phyloP scores from a whole-genome alignment of 2,888 invertebrate genomes.

The Lypha dubia region DNA sequence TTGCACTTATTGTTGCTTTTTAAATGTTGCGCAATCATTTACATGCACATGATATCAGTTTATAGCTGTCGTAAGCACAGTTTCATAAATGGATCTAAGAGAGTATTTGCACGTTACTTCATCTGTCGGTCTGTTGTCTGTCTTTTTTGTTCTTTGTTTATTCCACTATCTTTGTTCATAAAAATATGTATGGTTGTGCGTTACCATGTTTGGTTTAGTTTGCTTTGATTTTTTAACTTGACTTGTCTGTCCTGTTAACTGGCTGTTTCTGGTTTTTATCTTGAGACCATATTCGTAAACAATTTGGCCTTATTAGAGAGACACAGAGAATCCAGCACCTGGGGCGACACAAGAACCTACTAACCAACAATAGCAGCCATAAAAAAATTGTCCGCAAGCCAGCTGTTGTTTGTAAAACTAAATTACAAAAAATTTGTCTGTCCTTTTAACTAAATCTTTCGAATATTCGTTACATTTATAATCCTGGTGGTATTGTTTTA shows the following conservation, averaged over 20 bases:
- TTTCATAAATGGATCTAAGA: conserved; percentile 48
- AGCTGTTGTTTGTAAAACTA: conserved; percentile 49
- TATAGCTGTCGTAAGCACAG: conserved; percentile 52
- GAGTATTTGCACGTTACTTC: conserved; percentile 1
- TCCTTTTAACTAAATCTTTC: not conserved
- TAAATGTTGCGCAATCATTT: conserved; percentile 66
- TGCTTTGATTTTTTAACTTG: conserved; percentile 28
- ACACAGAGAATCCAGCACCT: conserved; percentile 35
- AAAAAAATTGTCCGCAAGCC: conserved; percentile 16
- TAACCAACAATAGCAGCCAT: conserved; percentile 53
- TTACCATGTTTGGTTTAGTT: conserved; percentile 43
- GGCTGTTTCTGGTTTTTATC: conserved; percentile 57
- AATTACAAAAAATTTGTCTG: conserved; percentile 30
- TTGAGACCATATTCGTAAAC: conserved; percentile 7
- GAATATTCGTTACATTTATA: not conserved
- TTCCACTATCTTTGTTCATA: conserved; percentile 4
- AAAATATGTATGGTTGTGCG: not conserved
- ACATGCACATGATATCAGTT: conserved; percentile 56
- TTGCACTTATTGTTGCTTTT: conserved; percentile 40
- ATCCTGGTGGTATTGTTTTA: not conserved
- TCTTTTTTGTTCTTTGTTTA: conserved; percentile 11
- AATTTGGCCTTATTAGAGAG: conserved; percentile 61
- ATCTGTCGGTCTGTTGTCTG: not conserved
- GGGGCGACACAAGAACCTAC: conserved; percentile 52
- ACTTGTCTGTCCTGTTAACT: conserved; percentile 46